Evolutionary conservation across 2,888 invertebrate genomes (phyloP).

Genomic region (Ennomos erosarius): DNA sequence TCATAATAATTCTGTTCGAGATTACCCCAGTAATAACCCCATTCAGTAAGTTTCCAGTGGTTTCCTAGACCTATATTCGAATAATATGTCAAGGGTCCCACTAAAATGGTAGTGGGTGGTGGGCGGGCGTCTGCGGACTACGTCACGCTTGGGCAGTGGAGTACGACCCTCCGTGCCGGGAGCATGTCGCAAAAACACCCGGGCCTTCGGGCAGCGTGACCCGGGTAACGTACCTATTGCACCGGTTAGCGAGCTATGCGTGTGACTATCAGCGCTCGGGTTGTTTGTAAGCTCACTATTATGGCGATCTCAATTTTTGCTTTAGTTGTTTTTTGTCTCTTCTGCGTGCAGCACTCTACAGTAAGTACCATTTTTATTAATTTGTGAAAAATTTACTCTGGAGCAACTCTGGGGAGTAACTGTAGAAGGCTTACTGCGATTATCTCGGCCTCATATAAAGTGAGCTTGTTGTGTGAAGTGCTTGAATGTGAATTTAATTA

Average conservation of each 20-base stretch:
- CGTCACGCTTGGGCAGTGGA: conserved; percentile 12
- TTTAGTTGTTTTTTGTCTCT: conserved; percentile 11
- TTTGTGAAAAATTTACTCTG: no score
- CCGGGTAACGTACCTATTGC: conserved; percentile 12
- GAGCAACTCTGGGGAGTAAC: no score
- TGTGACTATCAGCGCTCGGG: conserved; percentile 9
- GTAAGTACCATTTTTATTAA: conserved; percentile 10
- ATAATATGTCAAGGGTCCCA: not conserved
- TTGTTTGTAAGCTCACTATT: conserved; percentile 22
- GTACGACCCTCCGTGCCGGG: conserved; percentile 16
- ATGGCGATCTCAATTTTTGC: conserved; percentile 19
- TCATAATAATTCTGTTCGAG: not conserved
- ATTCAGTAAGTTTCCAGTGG: not conserved
- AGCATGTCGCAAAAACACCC: conserved; percentile 19
- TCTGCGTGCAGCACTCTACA: conserved; percentile 10
- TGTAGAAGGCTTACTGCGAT: no score
- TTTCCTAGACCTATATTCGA: not conserved
- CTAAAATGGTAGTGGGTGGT: conserved; percentile 2
- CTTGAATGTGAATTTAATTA: no score
- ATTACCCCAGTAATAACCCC: not conserved
- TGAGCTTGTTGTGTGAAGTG: no score
- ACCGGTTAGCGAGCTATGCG: conserved; percentile 22
- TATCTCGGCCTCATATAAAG: no score
- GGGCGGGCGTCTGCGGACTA: not conserved
- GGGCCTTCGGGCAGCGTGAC: conserved; percentile 3